These are phyloP conservation scores for Polydrusus tereticollis DNA, from an alignment of 2,888 invertebrate genomes.

Conservation along the genomic window DNA sequence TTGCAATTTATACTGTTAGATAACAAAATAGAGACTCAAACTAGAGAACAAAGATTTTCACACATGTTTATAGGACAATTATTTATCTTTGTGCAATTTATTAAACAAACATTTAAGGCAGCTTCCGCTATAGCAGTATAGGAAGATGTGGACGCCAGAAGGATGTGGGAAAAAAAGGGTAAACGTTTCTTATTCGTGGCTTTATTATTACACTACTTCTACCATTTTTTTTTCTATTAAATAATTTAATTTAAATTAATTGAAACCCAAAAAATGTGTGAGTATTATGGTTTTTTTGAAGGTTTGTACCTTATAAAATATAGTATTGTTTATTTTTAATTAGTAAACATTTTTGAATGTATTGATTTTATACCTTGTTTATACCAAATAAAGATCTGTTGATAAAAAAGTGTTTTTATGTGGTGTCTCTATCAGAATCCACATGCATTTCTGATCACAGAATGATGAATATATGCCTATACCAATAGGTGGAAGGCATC, in stretches of 20 bases:
- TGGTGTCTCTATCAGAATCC: slow-evolving; percentile 12
- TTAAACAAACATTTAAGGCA: too few species aligned
- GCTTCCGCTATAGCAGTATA: too few species aligned
- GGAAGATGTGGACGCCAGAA: too few species aligned
- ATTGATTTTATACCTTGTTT: not conserved
- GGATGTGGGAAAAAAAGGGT: too few species aligned
- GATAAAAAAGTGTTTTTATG: slow-evolving; percentile 24
- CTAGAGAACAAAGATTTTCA: too few species aligned
- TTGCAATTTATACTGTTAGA: too few species aligned
- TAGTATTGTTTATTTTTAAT: not conserved
- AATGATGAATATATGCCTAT: too few species aligned
- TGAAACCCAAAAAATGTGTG: not conserved
- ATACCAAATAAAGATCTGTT: not conserved
- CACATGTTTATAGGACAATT: too few species aligned
- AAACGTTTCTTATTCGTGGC: too few species aligned
- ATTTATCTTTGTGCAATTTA: too few species aligned
- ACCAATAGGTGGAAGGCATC: too few species aligned
- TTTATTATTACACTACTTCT: not conserved
- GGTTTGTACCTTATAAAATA: not conserved
- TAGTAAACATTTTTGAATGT: not conserved
- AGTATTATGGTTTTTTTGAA: not conserved
- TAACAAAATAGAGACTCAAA: too few species aligned
- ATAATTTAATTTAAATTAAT: not conserved
- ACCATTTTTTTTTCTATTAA: not conserved
- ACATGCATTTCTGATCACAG: not conserved